These are phyloP conservation scores for Trochalopteron elliotii DNA, from an alignment of 2,113 vertebrate genomes.

Conservation along the genomic window DNA sequence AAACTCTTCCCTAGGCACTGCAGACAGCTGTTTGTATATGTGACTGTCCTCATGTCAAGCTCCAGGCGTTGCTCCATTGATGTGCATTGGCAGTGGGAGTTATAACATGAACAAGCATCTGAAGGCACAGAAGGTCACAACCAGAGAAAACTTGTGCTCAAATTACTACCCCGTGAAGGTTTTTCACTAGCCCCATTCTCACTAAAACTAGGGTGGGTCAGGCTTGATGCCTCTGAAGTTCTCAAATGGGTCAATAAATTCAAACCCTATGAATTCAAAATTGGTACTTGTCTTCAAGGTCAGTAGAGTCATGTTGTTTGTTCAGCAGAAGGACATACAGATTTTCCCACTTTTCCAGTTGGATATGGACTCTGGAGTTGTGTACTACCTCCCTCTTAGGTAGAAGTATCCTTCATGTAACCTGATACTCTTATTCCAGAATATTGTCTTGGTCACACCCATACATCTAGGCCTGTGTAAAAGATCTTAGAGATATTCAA, in stretches of 20 bases:
- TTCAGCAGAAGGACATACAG: neutral
- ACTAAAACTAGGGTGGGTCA: neutral
- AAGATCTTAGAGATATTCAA: neutral
- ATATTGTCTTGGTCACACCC: neutral
- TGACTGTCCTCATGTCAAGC: neutral
- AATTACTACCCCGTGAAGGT: neutral
- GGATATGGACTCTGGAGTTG: neutral
- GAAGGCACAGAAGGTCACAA: neutral
- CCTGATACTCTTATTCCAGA: neutral
- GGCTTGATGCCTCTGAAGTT: neutral
- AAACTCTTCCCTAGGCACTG: neutral
- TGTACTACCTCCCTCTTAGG: neutral
- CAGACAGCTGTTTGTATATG: neutral
- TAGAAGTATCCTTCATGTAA: neutral
- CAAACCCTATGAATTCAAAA: neutral
- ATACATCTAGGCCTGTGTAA: neutral
- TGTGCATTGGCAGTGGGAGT: neutral
- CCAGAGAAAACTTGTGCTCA: neutral
- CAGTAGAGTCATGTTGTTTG: neutral
- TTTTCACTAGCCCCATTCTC: neutral
- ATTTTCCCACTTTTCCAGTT: neutral
- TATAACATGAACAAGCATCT: neutral
- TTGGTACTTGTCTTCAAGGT: neutral
- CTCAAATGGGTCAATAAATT: neutral
- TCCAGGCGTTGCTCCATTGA: neutral